A percentile compares a stretch with the other conserved stretches of the same genome.
These are phyloP conservation scores for Melipona quadrifasciata DNA, from an alignment of 1,140 invertebrate genomes.

Conservation along the genomic window DNA sequence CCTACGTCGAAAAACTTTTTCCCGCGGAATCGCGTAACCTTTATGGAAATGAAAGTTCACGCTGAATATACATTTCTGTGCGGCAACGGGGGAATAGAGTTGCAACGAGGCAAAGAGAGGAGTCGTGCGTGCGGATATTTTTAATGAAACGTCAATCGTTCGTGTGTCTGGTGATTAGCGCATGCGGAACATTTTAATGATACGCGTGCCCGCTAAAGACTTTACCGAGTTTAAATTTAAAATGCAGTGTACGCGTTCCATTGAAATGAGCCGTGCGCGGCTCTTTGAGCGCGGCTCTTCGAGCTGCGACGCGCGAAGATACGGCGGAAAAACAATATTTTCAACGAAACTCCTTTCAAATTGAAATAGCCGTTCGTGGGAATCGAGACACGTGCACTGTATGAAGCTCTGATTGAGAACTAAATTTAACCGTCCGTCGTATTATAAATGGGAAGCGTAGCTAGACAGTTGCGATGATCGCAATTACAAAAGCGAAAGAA, in stretches of 20 bases:
- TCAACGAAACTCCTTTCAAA: not conserved
- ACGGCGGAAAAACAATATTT: conserved; percentile 7
- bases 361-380: not conserved
- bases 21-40: not conserved
- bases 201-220: conserved; percentile 39
- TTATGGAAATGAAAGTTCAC: conserved; percentile 19
- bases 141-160: conserved; percentile 31
- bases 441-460: not conserved
- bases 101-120: conserved; percentile 17
- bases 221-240: conserved; percentile 41
- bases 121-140: conserved; percentile 35
- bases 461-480: not conserved
- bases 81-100: conserved; percentile 30
- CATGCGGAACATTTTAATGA: conserved; percentile 54
- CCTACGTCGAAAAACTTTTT: not conserved
- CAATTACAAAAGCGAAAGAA: not conserved
- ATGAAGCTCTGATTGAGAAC: not conserved
- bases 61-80: conserved; percentile 22
- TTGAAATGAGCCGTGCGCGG: conserved; percentile 21
- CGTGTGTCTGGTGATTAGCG: conserved; percentile 52
- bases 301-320: not conserved
- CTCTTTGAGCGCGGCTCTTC: not conserved
- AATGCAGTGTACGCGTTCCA: conserved; percentile 38
- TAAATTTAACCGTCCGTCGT: not conserved
- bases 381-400: not conserved